Percentiles rank a stretch among this genome's conserved stretches.
Conservation (phyloP, 2,888 invertebrate genomes). For the Ceratothoa steindachneri region DNA sequence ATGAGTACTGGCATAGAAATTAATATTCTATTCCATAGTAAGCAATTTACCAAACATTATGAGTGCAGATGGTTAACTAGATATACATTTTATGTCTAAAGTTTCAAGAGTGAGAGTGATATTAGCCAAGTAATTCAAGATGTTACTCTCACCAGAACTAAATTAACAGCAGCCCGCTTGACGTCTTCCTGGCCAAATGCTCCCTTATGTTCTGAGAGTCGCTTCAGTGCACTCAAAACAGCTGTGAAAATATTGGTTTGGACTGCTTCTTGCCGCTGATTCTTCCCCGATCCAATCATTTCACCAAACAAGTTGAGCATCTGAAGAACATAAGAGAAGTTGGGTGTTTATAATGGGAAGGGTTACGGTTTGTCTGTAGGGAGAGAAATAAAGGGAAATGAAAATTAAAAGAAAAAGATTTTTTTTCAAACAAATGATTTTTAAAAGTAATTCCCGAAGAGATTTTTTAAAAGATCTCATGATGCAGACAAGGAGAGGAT, state of each 20-base stretch:
- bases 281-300: conserved; percentile 88
- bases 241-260: conserved; percentile 96
- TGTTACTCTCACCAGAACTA: conserved; percentile 44
- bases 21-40: no score
- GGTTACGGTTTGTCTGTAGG: not conserved
- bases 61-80: no score
- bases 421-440: no score
- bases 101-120: no score
- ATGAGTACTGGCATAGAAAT: no score
- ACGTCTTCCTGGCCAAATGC: conserved; percentile 77
- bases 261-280: conserved; percentile 85
- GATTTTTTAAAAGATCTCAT: no score
- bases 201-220: conserved; percentile 79
- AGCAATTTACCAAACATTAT: no score
- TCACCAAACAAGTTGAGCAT: conserved; percentile 96
- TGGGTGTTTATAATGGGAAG: no score
- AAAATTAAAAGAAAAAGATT: not conserved
- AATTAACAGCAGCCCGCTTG: conserved; percentile 61
- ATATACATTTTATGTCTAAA: no score
- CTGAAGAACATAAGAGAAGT: conserved; percentile 58
- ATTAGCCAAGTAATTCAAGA: no score
- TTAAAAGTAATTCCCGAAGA: no score
- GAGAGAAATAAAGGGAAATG: not conserved
- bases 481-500: no score
- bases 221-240: conserved; percentile 79